Conservation (phyloP, 2,113 vertebrate genomes). For the Porphyrio hochstetteri region DNA sequence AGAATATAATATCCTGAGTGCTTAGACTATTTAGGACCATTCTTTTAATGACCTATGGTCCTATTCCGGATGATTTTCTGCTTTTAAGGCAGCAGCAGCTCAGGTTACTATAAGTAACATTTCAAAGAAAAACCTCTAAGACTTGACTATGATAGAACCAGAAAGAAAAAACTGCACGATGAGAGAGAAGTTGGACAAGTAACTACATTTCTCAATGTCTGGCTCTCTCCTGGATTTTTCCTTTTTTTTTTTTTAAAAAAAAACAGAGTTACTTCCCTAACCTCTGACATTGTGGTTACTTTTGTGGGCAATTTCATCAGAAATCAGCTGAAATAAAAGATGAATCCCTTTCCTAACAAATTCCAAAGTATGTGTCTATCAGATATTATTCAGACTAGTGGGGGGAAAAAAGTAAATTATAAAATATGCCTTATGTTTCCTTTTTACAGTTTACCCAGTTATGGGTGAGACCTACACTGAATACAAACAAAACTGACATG, state of each 20-base stretch:
- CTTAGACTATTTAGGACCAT: neutral
- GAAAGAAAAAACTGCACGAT: neutral
- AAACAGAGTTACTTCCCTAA: too few species aligned
- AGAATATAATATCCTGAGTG: neutral
- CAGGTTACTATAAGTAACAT: neutral
- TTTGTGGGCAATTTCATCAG: neutral
- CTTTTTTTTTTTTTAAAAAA: neutral
- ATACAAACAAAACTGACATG: neutral
- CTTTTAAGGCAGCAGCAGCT: neutral
- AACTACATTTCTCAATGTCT: neutral
- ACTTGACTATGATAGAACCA: neutral
- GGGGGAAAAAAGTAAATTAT: neutral
- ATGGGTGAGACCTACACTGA: neutral
- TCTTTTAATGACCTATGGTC: neutral
- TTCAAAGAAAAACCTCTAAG: neutral
- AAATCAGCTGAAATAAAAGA: conserved; percentile 23
- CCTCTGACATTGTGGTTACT: neutral
- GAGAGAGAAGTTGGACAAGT: neutral
- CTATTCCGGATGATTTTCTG: neutral
- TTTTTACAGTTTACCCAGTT: neutral
- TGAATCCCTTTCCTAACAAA: neutral
- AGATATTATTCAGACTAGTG: conserved; percentile 3
- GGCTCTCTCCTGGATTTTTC: neutral
- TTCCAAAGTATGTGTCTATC: neutral
- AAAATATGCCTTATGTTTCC: neutral